Evolutionary conservation across 2,888 invertebrate species (phyloP), one percentile per base, ranked within the genome.

Genomic region (Anodontia alba): DNA sequence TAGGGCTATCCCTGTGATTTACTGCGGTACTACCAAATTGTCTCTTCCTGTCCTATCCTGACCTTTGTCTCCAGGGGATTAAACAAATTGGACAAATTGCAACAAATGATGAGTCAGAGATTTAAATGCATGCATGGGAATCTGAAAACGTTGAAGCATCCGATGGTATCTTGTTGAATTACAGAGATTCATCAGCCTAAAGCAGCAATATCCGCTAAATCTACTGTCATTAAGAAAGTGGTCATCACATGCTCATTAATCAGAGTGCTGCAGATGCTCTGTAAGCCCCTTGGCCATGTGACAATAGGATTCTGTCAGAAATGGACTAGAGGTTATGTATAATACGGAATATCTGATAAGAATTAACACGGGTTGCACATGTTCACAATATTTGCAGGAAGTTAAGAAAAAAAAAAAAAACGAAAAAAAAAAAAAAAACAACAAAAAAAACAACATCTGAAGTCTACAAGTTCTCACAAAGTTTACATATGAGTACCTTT

Each of bases 11-110:
- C 12, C 23, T 29, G 62, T 73, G 69, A 81, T 81, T 78, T 78
- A 81, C 72, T 75, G 78, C 51, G 33, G 49, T 31, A 31, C 78
- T 73, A 51, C 72, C 31, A 80, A 46, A 68, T 51, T 76, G 26
- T 54, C 67, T 23, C 36, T 42, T 72, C 76, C 80, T 76, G 76
- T 76, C 54, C 73, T 69, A 23, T 38, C 38, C 38, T 76, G 73
- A 78, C 78, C 73, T 71, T 54, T 68, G 62, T 62, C 62, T 62
- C 33, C 33, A 20, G 62, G 33, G 62, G 29, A 62, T 62, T 62
- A 20, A 5, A 62, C 10, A 26, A 54, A 54, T 26, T 26, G 54
- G 54, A 62, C 62, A 62, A 62, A 62, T 62, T 62, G 62, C 62
- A 62, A 62, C 62, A 62, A 62, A 33, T 62, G 62, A 62, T 62